phyloP scores from a whole-genome alignment of 2,888 invertebrate genomes.

The Anarsia innoxiella region DNA sequence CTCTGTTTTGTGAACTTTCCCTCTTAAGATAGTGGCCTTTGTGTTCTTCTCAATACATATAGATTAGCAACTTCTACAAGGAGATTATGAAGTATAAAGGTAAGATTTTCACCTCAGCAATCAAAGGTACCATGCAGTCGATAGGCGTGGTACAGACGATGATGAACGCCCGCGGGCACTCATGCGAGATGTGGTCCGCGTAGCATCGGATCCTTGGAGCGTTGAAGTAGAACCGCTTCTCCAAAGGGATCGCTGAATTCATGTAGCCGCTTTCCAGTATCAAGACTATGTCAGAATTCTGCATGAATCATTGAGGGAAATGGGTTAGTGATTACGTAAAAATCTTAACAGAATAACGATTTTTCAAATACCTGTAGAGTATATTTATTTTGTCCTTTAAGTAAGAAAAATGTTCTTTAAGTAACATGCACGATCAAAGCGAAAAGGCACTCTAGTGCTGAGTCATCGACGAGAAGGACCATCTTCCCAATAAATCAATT shows the following conservation, averaged over 20 bases:
- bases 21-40: no score
- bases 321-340: no score
- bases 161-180: slow-evolving; percentile 71
- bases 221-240: slow-evolving; percentile 48
- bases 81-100: not conserved
- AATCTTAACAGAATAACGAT: no score
- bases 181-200: slow-evolving; percentile 63
- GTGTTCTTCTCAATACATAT: no score
- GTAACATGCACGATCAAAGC: no score
- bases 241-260: slow-evolving; percentile 41
- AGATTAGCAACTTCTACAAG: no score
- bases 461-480: slow-evolving; percentile 4
- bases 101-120: slow-evolving; percentile 51
- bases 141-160: slow-evolving; percentile 70
- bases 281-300: slow-evolving; percentile 62
- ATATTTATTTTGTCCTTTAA: not conserved
- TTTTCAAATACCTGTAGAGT: not conserved
- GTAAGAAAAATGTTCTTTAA: no score
- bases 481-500: slow-evolving; percentile 3
- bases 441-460: not conserved
- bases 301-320: slow-evolving; percentile 21
- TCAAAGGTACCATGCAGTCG: slow-evolving; percentile 71
- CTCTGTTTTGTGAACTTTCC: no score
- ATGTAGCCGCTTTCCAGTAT: slow-evolving; percentile 51
- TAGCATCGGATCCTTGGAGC: slow-evolving; percentile 59